Evolutionary conservation across 1,140 invertebrate genomes (phyloP), one percentile per base, ranked within the genome.

Genomic region (Pseudachorutes palmiensis): DNA sequence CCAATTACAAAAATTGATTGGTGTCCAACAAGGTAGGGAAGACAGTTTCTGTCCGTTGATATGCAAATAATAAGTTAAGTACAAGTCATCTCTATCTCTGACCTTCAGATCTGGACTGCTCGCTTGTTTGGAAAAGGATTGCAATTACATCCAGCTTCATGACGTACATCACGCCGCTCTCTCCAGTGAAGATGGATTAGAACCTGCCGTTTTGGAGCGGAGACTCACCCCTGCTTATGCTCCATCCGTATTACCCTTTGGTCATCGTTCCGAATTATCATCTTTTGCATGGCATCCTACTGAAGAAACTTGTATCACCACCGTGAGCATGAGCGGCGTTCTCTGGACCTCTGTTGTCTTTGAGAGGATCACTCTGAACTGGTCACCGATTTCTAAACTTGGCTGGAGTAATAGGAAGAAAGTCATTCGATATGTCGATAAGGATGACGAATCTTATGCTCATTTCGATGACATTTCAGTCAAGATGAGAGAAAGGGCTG

Each of bases 261-360:
- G 29, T 29, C 30, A 65, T 28, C 41, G 45, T 26, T 41, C 62
- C 24, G 26, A 51, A 1, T 36, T 90, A 2, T 82, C 86, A 9
- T 87, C 90, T 67, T 92, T 91, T 79, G 84, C 85, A 45, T 94
- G 91, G 89, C 90, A 94, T 82, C 88, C 87, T 1, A 81, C 78
- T 32, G 83, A 90, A 74, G 85, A 88, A 76, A 91, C 90, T 76
- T 78, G 89, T 62, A 79, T 93, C 58, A 78, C 93, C 61, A 85
- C 85, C 1, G 84, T 88, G 64, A 82, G 84, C 26, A 76, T 83
- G 48, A 81, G 81, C 77, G 86, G 83, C 64, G 67, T 76, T 1
- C 76, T 91, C 1, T 81, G 79, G 2, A 90, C 92, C 81, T 87
- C 87, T 73, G 84, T 82, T 16, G 86, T 92, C 49, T 86, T 84